Conservation (phyloP, 2,888 invertebrate species). For the Thalpophila matura region DNA sequence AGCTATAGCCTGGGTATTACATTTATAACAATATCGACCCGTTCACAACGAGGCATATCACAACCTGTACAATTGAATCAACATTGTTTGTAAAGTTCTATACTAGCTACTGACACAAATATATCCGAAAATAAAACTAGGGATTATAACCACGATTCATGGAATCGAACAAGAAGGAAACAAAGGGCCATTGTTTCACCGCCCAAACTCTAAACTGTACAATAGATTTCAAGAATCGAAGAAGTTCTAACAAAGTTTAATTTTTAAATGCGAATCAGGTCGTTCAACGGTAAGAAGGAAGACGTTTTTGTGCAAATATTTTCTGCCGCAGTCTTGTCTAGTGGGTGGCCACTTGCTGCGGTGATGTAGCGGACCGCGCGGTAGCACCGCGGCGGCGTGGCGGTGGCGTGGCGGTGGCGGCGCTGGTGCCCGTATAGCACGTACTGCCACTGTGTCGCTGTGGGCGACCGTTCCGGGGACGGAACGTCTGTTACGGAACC, state of each 20-base stretch:
- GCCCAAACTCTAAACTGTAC: slow-evolving; percentile 89
- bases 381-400: slow-evolving; percentile 61
- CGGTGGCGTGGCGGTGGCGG: slow-evolving; percentile 62
- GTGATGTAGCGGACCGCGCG: slow-evolving; percentile 77
- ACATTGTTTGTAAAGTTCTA: slow-evolving; percentile 91
- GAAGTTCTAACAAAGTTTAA: slow-evolving; percentile 87
- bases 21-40: slow-evolving; percentile 91
- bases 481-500: slow-evolving; percentile 70
- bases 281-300: slow-evolving; percentile 90
- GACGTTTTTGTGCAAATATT: slow-evolving; percentile 90
- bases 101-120: slow-evolving; percentile 90
- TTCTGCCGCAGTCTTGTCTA: slow-evolving; percentile 71
- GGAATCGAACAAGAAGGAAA: slow-evolving; percentile 90
- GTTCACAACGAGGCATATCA: slow-evolving; percentile 91
- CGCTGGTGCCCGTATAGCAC: slow-evolving; percentile 71
- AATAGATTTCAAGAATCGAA: slow-evolving; percentile 87
- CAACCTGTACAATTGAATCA: slow-evolving; percentile 91
- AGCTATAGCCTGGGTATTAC: slow-evolving; percentile 90
- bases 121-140: slow-evolving; percentile 89
- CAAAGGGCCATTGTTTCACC: slow-evolving; percentile 83
- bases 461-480: slow-evolving; percentile 67
- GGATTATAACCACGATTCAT: slow-evolving; percentile 89
- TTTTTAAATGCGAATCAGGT: slow-evolving; percentile 87
- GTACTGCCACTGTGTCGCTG: slow-evolving; percentile 75
- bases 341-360: slow-evolving; percentile 76